Evolutionary conservation across 2,888 invertebrate genomes (phyloP), one percentile per base, ranked within the genome.

Genomic region (Rhaphigaster nebulosa): DNA sequence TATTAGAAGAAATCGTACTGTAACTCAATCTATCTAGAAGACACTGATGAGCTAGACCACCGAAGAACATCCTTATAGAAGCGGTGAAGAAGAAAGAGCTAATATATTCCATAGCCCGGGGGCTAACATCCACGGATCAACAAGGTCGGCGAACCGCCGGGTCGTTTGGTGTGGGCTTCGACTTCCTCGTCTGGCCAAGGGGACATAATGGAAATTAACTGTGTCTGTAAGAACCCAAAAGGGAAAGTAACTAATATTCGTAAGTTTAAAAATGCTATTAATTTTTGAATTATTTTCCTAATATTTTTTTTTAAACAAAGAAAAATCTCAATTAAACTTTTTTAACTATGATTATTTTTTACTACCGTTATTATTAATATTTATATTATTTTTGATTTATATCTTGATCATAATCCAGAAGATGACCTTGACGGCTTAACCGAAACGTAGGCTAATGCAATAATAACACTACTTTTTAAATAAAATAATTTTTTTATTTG

Each of bases 41-140:
- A 38, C 70, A 76, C 70, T 76, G 70, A 76, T 76, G 38, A 76
- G 70, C 34, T 76, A 76, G 70, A 76, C 70, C 70, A 76, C 70
- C 70, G 34, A 76, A 12, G 38, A 76, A 76, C 20, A 76, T 38
- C 8, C 70, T 76, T 34, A 0, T 34, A 38, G 23, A 76, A 8
- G 70, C 70, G 70, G 70, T 38, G 23, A 23, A 38, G 38, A 76
- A 76, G 70, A 76, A 38, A 76, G 70, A 38, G 23, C 34, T 76
- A 76, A 76, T 38, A 38, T 76, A 76, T 76, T 76, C 70, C 70
- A 38, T 34, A 76, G 70, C 70, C 20, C 70, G 70, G 70, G 70
- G 70, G 70, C 20, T 38, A 38, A 76, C 70, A 76, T 76, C 70
- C 34, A 76, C 38, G 38, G 70, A 76, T 76, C 8, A 76, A 76